Evolutionary conservation across 2,888 invertebrate genomes (phyloP).

Genomic region (Cheilosia grossa): DNA sequence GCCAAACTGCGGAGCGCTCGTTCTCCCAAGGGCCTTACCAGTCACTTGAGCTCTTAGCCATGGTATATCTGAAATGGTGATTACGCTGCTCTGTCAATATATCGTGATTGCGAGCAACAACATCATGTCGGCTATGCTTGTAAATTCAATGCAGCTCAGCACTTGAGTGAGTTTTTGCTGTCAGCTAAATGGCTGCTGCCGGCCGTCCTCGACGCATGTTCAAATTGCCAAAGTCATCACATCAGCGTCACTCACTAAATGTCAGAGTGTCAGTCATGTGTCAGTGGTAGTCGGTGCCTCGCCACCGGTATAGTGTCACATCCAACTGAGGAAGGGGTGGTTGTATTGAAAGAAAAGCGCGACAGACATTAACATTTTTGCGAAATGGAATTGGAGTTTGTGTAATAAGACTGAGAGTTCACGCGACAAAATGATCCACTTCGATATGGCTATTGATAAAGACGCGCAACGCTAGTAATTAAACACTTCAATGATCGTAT

Average conservation of each 20-base stretch:
- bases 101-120: neutral
- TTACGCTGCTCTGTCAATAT: neutral
- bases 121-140: constrained; percentile 8
- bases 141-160: neutral
- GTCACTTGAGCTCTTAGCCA: constrained; percentile 12
- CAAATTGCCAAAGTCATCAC: neutral
- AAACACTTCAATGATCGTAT: too few species aligned
- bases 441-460: too few species aligned
- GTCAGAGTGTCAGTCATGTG: neutral
- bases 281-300: neutral
- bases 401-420: too few species aligned
- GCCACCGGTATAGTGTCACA: neutral
- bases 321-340: neutral
- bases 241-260: neutral
- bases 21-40: neutral
- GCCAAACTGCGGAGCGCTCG: constrained; percentile 24
- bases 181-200: neutral
- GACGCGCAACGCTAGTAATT: too few species aligned
- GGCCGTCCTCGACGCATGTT: neutral
- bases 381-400: too few species aligned
- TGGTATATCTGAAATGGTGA: constrained; percentile 9
- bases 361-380: too few species aligned
- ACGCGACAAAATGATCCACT: too few species aligned
- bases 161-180: neutral
- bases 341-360: too few species aligned